Evolutionary conservation across 2,113 vertebrate genomes (phyloP).

Genomic region (Accipiter cooperii): DNA sequence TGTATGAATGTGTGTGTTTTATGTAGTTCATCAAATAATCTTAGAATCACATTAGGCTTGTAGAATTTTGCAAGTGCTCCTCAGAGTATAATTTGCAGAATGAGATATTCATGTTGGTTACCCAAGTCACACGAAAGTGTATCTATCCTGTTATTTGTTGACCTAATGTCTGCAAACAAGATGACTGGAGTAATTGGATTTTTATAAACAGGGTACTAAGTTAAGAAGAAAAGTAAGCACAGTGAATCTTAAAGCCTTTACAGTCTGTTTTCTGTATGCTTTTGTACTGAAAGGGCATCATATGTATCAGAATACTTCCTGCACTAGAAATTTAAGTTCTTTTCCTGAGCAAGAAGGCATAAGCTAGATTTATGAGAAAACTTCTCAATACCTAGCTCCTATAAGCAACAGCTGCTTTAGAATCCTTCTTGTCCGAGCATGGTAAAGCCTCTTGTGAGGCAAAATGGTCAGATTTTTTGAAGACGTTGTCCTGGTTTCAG

Average conservation of each 20-base stretch:
- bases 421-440: background rate
- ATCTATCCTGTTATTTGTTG: background rate
- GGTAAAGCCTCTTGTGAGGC: background rate
- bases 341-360: background rate
- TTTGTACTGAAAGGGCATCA: background rate
- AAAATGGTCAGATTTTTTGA: background rate
- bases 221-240: background rate
- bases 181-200: background rate
- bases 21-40: conserved; percentile 14
- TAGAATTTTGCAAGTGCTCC: background rate
- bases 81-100: background rate
- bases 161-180: background rate
- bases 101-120: background rate
- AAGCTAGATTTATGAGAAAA: background rate
- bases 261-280: background rate
- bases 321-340: background rate
- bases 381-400: background rate
- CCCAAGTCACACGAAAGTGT: background rate
- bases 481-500: too few relatives aligned
- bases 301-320: background rate
- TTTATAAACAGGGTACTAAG: background rate
- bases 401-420: background rate
- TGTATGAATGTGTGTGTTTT: background rate
- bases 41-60: background rate
- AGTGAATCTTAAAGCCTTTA: background rate